phyloP scores from a whole-genome alignment of 2,888 invertebrate genomes.

The Xestia ashworthii region DNA sequence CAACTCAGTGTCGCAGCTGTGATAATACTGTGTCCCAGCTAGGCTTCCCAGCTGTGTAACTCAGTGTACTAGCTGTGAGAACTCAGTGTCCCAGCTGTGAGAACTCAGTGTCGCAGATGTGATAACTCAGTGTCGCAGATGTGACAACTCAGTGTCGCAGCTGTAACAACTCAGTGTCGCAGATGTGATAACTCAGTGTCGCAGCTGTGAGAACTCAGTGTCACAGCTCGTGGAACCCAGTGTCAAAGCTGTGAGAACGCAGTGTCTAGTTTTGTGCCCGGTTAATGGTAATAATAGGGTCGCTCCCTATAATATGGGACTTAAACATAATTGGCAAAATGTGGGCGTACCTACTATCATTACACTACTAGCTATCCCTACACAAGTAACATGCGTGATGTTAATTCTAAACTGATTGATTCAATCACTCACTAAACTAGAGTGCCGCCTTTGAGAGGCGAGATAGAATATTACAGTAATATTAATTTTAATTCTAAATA shows the following conservation, averaged over 20 bases:
- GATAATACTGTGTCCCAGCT: neutral
- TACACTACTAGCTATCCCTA: neutral
- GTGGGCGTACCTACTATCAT: neutral
- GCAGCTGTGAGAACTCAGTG: neutral
- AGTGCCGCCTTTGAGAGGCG: neutral
- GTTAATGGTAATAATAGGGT: too few species aligned
- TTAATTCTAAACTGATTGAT: conserved; percentile 17
- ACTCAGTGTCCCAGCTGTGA: neutral
- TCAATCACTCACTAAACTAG: conserved; percentile 5
- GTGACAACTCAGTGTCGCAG: neutral
- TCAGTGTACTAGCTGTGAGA: neutral
- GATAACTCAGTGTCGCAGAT: neutral
- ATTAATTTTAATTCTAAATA: conserved; percentile 10
- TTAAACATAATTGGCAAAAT: neutral
- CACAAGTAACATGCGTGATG: neutral
- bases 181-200: too few species aligned
- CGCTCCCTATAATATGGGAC: neutral
- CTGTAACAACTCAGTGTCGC: neutral
- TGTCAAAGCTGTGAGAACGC: neutral
- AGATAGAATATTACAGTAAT: neutral
- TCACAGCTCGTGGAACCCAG: too few species aligned
- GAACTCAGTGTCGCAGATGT: too few species aligned
- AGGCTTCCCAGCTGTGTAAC: too few species aligned
- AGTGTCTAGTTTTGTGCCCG: neutral
- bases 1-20: neutral